A percentile compares a stretch with the other conserved stretches of the same genome.
These are phyloP conservation scores for Lepidochitona cinerea DNA, from an alignment of 2,888 invertebrate species.

Conservation along the genomic window DNA sequence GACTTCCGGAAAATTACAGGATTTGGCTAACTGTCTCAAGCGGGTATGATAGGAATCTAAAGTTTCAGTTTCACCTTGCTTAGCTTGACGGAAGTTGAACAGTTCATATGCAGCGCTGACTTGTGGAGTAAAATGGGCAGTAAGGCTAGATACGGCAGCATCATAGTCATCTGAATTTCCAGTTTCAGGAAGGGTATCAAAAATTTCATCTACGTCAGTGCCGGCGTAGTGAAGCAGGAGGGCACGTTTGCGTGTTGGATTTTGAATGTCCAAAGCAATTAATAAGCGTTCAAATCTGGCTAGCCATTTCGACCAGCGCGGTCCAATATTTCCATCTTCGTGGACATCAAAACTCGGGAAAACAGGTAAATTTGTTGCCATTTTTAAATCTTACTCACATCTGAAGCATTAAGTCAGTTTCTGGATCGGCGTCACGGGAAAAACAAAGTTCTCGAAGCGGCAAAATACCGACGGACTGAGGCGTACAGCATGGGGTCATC, in stretches of 20 bases:
- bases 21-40: conserved; percentile 7
- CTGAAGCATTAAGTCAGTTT: no score
- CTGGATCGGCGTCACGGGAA: no score
- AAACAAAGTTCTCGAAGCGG: no score
- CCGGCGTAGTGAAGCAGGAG: conserved; percentile 12
- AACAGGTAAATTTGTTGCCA: background rate
- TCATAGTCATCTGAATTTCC: conserved; percentile 4
- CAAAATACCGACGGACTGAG: no score
- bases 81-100: background rate
- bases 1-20: no score
- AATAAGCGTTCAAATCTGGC: conserved; percentile 13
- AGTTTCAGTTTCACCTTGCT: conserved; percentile 10
- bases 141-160: background rate
- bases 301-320: conserved; percentile 9
- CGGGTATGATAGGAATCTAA: conserved; percentile 12
- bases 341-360: conserved; percentile 2
- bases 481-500: no score
- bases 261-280: conserved; percentile 1
- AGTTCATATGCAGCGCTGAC: conserved; percentile 8
- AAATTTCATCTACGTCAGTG: conserved; percentile 9
- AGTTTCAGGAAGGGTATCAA: conserved; percentile 10
- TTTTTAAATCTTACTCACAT: no score
- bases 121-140: conserved; percentile 8
- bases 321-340: background rate
- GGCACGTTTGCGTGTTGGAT: conserved; percentile 4